These are phyloP conservation scores for Origma solitaria DNA, from an alignment of 2,113 vertebrate genomes.

Conservation along the genomic window DNA sequence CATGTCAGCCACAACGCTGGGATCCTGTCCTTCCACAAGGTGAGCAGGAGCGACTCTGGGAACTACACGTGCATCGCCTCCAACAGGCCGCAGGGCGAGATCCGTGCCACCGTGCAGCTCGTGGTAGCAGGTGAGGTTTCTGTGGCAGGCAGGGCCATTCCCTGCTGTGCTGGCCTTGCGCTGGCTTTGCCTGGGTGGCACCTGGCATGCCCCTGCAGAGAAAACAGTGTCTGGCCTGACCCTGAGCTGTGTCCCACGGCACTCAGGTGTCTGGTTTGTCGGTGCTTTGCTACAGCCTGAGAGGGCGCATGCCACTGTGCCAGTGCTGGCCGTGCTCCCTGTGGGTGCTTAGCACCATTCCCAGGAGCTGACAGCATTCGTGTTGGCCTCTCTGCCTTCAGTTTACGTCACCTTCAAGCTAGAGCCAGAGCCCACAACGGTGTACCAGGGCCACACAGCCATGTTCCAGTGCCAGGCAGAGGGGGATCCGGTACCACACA, in stretches of 20 bases:
- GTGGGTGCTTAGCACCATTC: not conserved
- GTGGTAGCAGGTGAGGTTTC: constrained; percentile 85
- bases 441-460: constrained; percentile 95
- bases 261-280: not conserved
- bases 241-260: accelerated
- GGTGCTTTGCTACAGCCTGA: not conserved
- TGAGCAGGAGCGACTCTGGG: constrained; percentile 84
- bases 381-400: constrained; percentile 28
- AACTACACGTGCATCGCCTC: constrained; percentile 94
- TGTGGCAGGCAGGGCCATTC: not conserved
- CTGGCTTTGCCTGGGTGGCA: not conserved
- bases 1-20: constrained; percentile 81
- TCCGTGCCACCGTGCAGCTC: constrained; percentile 84
- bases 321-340: not conserved
- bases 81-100: constrained; percentile 90
- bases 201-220: not conserved
- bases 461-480: constrained; percentile 93
- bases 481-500: constrained; percentile 86
- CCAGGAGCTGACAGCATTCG: accelerated
- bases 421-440: constrained; percentile 88
- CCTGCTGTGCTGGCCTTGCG: not conserved
- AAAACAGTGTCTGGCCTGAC: not conserved
- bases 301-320: not conserved
- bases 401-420: constrained; percentile 90
- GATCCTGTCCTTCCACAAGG: constrained; percentile 85